Percentiles rank a stretch among this genome's conserved stretches.
These are phyloP conservation scores for Rhinichthys osculus DNA, from an alignment of 2,797 vertebrate genomes.

Conservation along the genomic window DNA sequence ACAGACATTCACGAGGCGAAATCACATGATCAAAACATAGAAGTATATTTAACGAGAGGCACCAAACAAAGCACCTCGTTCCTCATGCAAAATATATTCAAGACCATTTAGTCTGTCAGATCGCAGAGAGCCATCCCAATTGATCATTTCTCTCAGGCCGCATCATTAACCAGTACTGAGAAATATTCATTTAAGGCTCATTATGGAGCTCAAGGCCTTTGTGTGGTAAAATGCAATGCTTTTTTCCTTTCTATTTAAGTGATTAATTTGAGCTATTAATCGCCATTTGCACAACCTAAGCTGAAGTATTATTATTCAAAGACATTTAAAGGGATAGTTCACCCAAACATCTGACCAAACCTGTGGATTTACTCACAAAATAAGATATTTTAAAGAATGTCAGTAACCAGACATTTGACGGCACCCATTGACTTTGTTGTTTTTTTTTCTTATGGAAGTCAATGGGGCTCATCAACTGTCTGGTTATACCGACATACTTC, in stretches of 20 bases:
- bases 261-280: conserved; percentile 13
- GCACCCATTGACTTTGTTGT: too few relatives aligned
- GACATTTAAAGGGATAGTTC: too few relatives aligned
- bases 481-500: too few relatives aligned
- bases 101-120: background rate
- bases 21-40: conserved; percentile 6
- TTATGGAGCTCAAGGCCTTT: conserved; percentile 44
- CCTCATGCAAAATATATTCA: conserved; percentile 36
- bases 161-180: conserved; percentile 8
- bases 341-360: too few relatives aligned
- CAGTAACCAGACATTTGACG: too few relatives aligned
- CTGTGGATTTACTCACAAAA: too few relatives aligned
- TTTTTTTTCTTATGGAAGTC: too few relatives aligned
- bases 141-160: background rate
- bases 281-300: background rate
- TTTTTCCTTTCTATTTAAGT: background rate
- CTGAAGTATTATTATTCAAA: conserved; percentile 1
- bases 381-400: too few relatives aligned
- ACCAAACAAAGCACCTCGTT: conserved; percentile 37
- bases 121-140: background rate
- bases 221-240: background rate
- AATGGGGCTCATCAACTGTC: too few relatives aligned
- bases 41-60: conserved; percentile 30
- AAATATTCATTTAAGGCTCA: conserved; percentile 22
- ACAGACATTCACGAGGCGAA: conserved; percentile 34